phyloP scores from a whole-genome alignment of 2,113 vertebrate genomes.

The Hystrix cristata region DNA sequence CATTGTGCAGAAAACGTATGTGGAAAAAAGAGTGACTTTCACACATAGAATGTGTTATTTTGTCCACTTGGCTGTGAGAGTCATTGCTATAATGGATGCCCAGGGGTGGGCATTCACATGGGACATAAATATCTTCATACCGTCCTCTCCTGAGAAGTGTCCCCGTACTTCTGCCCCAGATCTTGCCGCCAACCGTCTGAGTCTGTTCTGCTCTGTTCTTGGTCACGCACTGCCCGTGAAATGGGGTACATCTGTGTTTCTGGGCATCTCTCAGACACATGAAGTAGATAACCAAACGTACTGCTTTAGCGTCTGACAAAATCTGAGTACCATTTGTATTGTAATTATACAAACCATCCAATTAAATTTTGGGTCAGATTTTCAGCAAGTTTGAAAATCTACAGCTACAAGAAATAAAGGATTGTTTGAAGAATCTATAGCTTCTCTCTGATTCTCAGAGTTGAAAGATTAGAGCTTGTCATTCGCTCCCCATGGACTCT shows the following conservation, averaged over 20 bases:
- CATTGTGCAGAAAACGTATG: neutral
- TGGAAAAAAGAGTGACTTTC: neutral
- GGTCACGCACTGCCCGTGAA: rapidly evolving
- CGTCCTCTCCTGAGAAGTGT: neutral
- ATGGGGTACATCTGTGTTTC: neutral
- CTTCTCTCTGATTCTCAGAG: neutral
- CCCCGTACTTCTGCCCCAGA: neutral
- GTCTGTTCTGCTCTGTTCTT: neutral
- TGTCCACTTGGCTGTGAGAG: neutral
- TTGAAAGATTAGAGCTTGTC: neutral
- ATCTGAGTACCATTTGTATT: neutral
- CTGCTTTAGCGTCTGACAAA: neutral
- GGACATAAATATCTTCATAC: neutral
- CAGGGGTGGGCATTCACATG: too few species aligned
- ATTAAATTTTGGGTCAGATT: neutral
- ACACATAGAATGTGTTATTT: neutral
- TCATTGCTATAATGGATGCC: neutral
- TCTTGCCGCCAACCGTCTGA: neutral
- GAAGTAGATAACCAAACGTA: neutral
- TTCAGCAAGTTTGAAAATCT: neutral
- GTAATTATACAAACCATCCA: neutral
- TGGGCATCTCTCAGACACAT: neutral
- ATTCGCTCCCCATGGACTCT: neutral
- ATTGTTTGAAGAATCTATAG: neutral
- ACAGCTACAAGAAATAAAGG: neutral